Evolutionary conservation across 2,888 invertebrate genomes (phyloP), one percentile per base, ranked within the genome.

Genomic region (Pandemis cinnamomeana): DNA sequence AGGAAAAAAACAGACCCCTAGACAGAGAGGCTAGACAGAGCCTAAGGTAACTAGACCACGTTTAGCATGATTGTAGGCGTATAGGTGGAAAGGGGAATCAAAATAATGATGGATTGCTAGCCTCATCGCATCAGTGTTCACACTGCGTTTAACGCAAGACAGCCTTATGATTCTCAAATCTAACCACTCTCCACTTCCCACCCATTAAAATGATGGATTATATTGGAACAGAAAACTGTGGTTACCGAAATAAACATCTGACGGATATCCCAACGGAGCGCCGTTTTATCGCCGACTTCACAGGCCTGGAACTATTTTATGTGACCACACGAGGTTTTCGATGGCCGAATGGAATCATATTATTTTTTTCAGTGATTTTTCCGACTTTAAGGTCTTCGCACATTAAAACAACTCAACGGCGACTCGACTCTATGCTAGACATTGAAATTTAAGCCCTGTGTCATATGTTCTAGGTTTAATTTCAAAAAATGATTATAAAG

Each of bases 221-320:
- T 66, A 74, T 74, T 70, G 66, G 71, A 71, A 71, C 74, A 71
- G 60, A 71, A 71, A 60, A 70, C 70, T 61, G 74, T 11, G 74
- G 71, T 67, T 73, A 73, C 74, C 7, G 78, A 80, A 83, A 83
- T 83, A 83, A 82, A 83, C 80, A 78, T 80, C 80, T 78, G 72
- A 81, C 67, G 79, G 66, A 78, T 75, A 73, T 77, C 78, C 80
- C 80, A 79, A 78, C 75, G 76, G 42, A 66, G 53, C 76, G 20
- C 20, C 71, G 62, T 67, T 72, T 70, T 72, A 70, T 62, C 46
- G 63, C 44, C 77, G 76, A 78, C 78, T 76, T 78, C 76, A 78
- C 66, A 74, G 75, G 53, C 20, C 73, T 48, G 60, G 71, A 71
- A 68, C 61, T 71, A 71, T 71, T 76, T 71, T 53, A 70, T 71